Evolutionary conservation across 2,113 vertebrate species (phyloP).

Genomic region (Chloebia gouldiae): DNA sequence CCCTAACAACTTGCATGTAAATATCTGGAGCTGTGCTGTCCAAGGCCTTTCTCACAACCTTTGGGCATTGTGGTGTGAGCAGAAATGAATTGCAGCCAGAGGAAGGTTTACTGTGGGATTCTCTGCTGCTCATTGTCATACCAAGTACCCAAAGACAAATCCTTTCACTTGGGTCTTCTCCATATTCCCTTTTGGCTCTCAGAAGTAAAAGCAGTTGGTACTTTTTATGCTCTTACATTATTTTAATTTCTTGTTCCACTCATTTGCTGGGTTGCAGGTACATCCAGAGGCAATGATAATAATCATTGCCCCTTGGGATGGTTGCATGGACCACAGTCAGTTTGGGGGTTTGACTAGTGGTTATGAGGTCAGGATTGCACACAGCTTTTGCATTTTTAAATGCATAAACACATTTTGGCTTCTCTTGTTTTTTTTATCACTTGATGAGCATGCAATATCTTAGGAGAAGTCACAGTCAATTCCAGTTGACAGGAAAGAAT

Average conservation of each 20-base stretch:
- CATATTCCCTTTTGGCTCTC: not conserved
- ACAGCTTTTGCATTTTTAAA: not conserved
- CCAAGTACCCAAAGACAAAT: not conserved
- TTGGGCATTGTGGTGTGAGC: not conserved
- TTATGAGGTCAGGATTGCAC: not conserved
- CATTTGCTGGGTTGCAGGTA: not conserved
- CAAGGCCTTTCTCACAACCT: not conserved
- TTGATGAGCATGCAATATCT: not conserved
- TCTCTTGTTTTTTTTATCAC: not conserved
- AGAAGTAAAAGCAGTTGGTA: not conserved
- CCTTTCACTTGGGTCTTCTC: not conserved
- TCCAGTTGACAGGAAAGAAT: not conserved
- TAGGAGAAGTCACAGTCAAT: not conserved
- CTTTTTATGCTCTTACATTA: not conserved
- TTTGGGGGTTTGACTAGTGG: not conserved
- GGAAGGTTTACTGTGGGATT: not conserved
- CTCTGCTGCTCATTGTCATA: not conserved
- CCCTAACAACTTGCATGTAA: not conserved
- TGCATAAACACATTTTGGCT: not conserved
- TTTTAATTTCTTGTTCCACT: not conserved
- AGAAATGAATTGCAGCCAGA: not conserved
- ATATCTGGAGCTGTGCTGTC: not conserved
- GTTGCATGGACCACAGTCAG: not conserved
- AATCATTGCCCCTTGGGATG: not conserved
- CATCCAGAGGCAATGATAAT: not conserved